Base-by-base conservation (phyloP, 2,113 vertebrate genomes). In the Gymnogyps californianus region DNA sequence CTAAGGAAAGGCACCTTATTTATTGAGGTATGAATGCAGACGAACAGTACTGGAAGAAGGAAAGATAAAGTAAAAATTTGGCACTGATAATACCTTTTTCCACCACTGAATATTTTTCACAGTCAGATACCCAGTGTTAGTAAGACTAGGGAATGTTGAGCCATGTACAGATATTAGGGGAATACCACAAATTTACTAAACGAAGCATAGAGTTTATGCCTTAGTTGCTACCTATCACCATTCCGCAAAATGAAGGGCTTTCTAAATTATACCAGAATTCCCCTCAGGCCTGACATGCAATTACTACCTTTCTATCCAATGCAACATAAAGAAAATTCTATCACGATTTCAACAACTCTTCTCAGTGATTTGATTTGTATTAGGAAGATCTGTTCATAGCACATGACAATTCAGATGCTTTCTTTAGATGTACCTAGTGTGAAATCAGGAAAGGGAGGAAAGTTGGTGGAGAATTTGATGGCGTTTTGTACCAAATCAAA, bases 181-280 rank as follows among this genome's bases (percentile, higher is more conserved):
- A 83, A 83, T 80, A 54, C 59, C 80, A 90, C 83, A 84, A 85
- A 90, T 96, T 88, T 61, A 75, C 84, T 91, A 89, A 93, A 91
- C 62, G 79, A 82, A 61, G 28, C 46, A 59, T 1, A 67, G 69
- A 44, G 24, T 70, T 58, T 76, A 61, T 55, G 66, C 38, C 86
- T 93, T 93, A 74, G 89, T 40, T 90, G 69, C 96, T 95, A 90
- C 89, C 93, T 95, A 66, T n/a, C 57, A 75, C 76, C 74, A 67
- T 32, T 87, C 93, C 76, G 95, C 81, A 75, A 24, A 83, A 51
- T 51, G 32, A 44, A 70, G 40, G 55, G 80, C 58, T 84, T 90
- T 65, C 87, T 81, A 42, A 69, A 80, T 78, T 83, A 90, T 47
- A 83, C 65, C 51, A 72, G 36, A 66, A 76, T 3, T 47, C 24